These are phyloP conservation scores for Saccopteryx bilineata DNA, from an alignment of 2,113 vertebrate genomes.

Conservation along the genomic window DNA sequence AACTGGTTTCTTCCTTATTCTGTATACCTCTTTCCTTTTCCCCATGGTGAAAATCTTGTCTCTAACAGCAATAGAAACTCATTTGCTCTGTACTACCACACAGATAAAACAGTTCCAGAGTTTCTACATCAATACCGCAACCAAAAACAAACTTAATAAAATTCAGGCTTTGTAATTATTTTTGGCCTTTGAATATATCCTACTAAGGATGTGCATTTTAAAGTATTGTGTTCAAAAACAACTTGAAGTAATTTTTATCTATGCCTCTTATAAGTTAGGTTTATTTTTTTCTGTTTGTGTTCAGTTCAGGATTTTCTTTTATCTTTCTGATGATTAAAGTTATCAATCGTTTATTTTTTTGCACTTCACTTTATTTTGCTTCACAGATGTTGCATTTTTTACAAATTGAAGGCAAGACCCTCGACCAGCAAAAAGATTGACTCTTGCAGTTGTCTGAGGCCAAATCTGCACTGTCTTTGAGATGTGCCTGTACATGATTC, in stretches of 20 bases:
- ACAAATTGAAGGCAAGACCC: not conserved
- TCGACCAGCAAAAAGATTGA: not conserved
- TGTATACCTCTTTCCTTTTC: not conserved
- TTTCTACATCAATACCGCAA: not conserved
- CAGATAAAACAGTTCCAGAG: not conserved
- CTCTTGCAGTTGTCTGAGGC: not conserved
- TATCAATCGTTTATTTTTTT: not conserved
- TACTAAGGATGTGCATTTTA: not conserved
- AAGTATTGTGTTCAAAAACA: not conserved
- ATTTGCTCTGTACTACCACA: not conserved
- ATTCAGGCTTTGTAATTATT: not conserved
- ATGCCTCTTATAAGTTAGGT: not conserved
- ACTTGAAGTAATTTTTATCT: not conserved
- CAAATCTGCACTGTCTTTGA: not conserved
- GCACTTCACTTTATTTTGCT: not conserved
- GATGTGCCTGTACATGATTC: not conserved
- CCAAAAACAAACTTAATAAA: not conserved
- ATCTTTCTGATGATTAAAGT: not conserved
- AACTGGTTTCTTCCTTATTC: not conserved
- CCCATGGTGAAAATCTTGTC: not conserved
- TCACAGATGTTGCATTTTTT: not conserved
- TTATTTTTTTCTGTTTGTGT: conserved; percentile 17
- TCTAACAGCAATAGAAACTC: not conserved
- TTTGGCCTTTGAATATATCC: not conserved
- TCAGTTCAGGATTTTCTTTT: not conserved